Base-by-base conservation (phyloP, 92 coral and sea anemone species). In the Diadumene lineata region DNA sequence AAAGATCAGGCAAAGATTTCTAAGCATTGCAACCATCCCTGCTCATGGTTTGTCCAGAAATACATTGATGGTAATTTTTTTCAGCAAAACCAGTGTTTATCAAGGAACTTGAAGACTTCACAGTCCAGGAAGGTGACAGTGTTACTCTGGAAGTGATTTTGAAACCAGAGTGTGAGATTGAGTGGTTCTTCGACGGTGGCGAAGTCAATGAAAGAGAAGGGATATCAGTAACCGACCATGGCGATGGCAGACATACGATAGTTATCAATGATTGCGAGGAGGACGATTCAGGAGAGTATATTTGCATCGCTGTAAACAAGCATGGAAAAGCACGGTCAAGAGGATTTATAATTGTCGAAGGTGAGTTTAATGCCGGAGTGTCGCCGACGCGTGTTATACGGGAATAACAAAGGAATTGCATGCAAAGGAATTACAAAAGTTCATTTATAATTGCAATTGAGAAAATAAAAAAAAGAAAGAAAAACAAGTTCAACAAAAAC, bases 141-240 rank as follows among this genome's bases (percentile, higher is more conserved):
- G 71, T 81, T 33, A 71, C 79, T 46, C 26, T 86, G 43, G 90
- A 86, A 50, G 79, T 81, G 11, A 13, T 34, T 31, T 53, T 85
- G 19, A 44, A 64, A 28, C 82, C 79, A 50, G 72, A 70, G 44
- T 81, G 90, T 60, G 75, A 27, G 31, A 68, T 86, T 27, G 85
- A 85, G 53, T 90, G 96, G 96, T 77, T 70, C 26, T 83, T 71
- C 70, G 76, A 83, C 34, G 96, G 86, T 29, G 83, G 75, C 32
- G 81, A 79, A 0, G 68, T 90, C 17, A 81, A 73, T 28, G 79
- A 71, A 60, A 81, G 78, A 22, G 84, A 82, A 63, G 76, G 79
- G n/a, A 77, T 78, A 60, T 44, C 75, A 13, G 71, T 74, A n/a
- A 72, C 77, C 34, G 80, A 86, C 57, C 72, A 69, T 50, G 85